Evolutionary conservation across 1,140 invertebrate genomes (phyloP).

Genomic region (Colletes latitarsis): DNA sequence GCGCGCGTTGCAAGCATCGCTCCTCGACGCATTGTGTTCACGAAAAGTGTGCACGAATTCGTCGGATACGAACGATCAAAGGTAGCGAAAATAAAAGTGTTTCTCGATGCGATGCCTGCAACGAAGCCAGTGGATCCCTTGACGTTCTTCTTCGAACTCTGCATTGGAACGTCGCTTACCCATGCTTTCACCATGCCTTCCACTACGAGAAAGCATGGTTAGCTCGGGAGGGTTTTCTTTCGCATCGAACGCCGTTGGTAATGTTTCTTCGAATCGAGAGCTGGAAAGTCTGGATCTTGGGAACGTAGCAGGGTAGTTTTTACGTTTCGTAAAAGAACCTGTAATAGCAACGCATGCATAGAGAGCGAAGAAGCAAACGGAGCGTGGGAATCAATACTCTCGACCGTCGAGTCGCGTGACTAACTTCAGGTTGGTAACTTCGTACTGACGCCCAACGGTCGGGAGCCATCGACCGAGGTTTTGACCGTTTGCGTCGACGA

Average conservation of each 20-base stretch:
- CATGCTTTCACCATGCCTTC: constrained; percentile 56
- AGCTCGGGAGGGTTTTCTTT: neutral
- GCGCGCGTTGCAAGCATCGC: neutral
- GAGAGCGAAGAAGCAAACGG: constrained; percentile 28
- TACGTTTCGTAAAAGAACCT: neutral
- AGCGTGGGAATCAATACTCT: constrained; percentile 65
- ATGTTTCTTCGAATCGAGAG: neutral
- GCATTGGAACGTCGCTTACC: neutral
- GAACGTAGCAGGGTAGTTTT: neutral
- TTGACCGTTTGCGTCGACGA: constrained; percentile 13
- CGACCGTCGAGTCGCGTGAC: constrained; percentile 36
- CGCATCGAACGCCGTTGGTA: neutral
- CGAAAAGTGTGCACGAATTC: neutral
- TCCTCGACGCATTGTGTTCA: too few relatives aligned
- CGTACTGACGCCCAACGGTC: constrained; percentile 46
- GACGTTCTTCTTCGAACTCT: neutral
- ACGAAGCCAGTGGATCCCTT: neutral
- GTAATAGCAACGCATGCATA: constrained; percentile 16
- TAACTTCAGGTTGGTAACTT: constrained; percentile 51
- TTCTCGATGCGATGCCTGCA: neutral
- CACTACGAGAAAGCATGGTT: constrained; percentile 29
- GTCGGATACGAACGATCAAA: neutral
- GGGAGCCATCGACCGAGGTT: constrained; percentile 49
- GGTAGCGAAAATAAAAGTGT: neutral
- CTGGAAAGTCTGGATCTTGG: neutral